These are phyloP conservation scores for Mizuhopecten yessoensis DNA, from an alignment of 1,140 invertebrate genomes.

Conservation along the genomic window DNA sequence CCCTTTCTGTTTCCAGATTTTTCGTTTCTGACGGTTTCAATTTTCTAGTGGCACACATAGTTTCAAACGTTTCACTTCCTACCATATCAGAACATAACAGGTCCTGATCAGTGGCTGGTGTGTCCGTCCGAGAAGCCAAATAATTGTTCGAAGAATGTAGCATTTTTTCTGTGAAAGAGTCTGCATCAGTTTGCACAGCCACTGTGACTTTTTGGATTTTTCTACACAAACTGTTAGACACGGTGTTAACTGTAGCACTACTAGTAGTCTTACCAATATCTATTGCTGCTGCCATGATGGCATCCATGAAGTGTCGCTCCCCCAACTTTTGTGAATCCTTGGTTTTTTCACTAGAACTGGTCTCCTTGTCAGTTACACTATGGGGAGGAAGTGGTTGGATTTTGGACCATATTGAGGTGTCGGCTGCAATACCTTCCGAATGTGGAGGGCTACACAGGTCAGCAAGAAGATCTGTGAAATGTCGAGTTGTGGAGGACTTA, in stretches of 20 bases:
- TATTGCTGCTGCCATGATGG: background rate
- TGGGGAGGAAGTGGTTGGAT: background rate
- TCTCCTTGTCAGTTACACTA: background rate
- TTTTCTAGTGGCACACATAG: background rate
- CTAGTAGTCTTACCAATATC: background rate
- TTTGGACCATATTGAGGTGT: background rate
- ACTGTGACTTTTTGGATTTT: conserved; percentile 5
- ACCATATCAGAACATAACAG: background rate
- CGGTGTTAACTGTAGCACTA: background rate
- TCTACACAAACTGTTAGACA: background rate
- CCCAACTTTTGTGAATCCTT: background rate
- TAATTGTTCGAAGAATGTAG: too few species aligned
- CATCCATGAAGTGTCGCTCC: conserved; percentile 1
- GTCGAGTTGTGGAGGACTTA: background rate
- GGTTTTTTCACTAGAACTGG: background rate
- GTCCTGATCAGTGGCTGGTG: background rate
- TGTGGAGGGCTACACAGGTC: background rate
- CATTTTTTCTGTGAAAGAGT: background rate
- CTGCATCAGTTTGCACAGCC: background rate
- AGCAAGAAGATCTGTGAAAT: conserved; percentile 27
- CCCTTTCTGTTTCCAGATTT: background rate
- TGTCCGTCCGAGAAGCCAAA: background rate
- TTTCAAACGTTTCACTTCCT: conserved; percentile 16
- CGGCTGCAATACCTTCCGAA: background rate
- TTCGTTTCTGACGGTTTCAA: background rate